phyloP scores from a whole-genome alignment of 2,797 vertebrate genomes.

The Sternarchorhynchus goeldii region DNA sequence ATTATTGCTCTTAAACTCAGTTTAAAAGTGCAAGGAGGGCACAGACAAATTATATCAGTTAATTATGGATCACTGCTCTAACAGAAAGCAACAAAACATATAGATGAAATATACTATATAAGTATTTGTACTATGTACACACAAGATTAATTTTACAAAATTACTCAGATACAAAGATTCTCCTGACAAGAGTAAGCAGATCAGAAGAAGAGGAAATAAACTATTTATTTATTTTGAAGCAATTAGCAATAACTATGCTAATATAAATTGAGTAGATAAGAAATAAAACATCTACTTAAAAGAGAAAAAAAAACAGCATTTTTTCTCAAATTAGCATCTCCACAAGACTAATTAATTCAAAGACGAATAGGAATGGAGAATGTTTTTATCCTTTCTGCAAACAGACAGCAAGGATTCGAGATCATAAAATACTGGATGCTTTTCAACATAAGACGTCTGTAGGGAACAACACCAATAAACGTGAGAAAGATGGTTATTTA shows the following conservation, averaged over 20 bases:
- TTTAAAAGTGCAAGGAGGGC: slow-evolving; percentile 49
- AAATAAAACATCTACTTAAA: not conserved
- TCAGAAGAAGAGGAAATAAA: not conserved
- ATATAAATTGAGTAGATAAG: not conserved
- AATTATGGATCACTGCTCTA: slow-evolving; percentile 30
- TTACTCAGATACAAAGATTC: not conserved
- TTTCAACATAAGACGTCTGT: not conserved
- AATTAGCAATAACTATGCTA: not conserved
- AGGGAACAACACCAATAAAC: slow-evolving; percentile 33
- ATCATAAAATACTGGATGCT: not conserved
- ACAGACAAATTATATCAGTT: slow-evolving; percentile 25
- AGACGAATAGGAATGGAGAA: not conserved
- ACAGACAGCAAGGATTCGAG: not conserved
- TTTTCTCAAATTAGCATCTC: not conserved
- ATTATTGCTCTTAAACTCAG: slow-evolving; percentile 49
- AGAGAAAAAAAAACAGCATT: not conserved
- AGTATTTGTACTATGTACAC: not conserved
- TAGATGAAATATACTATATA: not conserved
- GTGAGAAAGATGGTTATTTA: not conserved
- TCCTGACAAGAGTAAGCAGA: not conserved
- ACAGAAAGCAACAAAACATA: not conserved
- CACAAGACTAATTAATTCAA: not conserved
- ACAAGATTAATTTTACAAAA: not conserved
- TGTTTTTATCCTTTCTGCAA: not conserved
- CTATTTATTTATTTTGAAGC: not conserved